phyloP scores from a whole-genome alignment of 2,797 vertebrate species.

The Notamacropus eugenii region DNA sequence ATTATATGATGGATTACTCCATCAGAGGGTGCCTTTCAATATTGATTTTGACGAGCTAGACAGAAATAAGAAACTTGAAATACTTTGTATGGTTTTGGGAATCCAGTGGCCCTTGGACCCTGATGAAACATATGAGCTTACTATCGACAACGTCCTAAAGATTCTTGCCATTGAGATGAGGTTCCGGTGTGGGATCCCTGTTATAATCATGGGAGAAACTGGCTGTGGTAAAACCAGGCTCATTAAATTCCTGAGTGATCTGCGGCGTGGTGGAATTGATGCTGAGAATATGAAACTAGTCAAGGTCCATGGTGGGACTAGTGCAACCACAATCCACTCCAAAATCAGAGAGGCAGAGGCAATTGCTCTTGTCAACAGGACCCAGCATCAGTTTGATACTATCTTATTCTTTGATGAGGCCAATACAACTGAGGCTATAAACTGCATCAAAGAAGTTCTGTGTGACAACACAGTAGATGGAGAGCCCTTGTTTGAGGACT shows the following conservation, averaged over 20 bases:
- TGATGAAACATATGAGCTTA: slow-evolving; percentile 96
- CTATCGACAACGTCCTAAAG: slow-evolving; percentile 95
- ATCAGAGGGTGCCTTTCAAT: slow-evolving; percentile 95
- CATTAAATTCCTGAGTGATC: slow-evolving; percentile 92
- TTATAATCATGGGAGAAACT: slow-evolving; percentile 98
- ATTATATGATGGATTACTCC: slow-evolving; percentile 88
- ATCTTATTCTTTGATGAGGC: slow-evolving; percentile 98
- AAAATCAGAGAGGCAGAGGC: slow-evolving; percentile 90
- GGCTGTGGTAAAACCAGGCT: slow-evolving; percentile 98
- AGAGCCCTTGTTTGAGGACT: slow-evolving; percentile 79
- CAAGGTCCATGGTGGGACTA: slow-evolving; percentile 97
- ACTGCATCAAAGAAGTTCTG: slow-evolving; percentile 96
- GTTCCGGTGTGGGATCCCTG: slow-evolving; percentile 96
- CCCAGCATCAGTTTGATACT: slow-evolving; percentile 88
- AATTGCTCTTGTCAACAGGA: slow-evolving; percentile 87
- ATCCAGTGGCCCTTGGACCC: slow-evolving; percentile 89
- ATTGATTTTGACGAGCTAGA: slow-evolving; percentile 90
- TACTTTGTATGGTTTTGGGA: slow-evolving; percentile 92
- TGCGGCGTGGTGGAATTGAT: slow-evolving; percentile 83
- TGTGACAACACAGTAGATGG: slow-evolving; percentile 93
- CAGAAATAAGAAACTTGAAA: slow-evolving; percentile 91
- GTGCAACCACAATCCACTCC: slow-evolving; percentile 89
- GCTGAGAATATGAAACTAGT: slow-evolving; percentile 94
- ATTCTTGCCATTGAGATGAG: slow-evolving; percentile 98
- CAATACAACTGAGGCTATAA: slow-evolving; percentile 95